Evolutionary conservation across 2,113 vertebrate species (phyloP).

Genomic region (Prolemur simus): DNA sequence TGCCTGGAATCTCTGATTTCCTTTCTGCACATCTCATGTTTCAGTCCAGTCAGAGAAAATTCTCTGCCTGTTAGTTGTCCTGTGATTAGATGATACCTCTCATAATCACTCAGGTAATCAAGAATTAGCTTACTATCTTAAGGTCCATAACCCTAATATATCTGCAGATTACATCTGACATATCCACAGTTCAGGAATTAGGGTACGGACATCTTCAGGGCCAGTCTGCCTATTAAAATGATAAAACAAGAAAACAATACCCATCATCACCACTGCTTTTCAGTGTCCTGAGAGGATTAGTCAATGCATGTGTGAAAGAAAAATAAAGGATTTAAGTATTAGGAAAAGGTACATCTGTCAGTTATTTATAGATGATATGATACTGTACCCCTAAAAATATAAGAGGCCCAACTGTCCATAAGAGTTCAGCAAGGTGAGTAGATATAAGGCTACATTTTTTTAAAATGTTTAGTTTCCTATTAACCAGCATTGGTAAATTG

Average conservation of each 20-base stretch:
- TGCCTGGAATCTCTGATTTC: background rate
- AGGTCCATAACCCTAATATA: background rate
- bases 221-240: background rate
- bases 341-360: background rate
- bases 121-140: background rate
- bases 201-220: background rate
- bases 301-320: background rate
- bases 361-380: background rate
- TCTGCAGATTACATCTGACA: background rate
- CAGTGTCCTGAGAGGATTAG: background rate
- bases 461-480: background rate
- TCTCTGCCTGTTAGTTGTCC: background rate
- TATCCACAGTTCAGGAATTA: background rate
- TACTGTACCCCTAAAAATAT: background rate
- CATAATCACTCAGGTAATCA: background rate
- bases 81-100: background rate
- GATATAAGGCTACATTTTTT: background rate
- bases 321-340: background rate
- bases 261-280: background rate
- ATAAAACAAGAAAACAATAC: background rate
- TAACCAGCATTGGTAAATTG: background rate
- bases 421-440: background rate
- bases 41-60: background rate
- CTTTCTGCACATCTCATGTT: background rate
- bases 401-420: background rate